Conservation (phyloP, 2,113 vertebrate species). For the Galbula dea region DNA sequence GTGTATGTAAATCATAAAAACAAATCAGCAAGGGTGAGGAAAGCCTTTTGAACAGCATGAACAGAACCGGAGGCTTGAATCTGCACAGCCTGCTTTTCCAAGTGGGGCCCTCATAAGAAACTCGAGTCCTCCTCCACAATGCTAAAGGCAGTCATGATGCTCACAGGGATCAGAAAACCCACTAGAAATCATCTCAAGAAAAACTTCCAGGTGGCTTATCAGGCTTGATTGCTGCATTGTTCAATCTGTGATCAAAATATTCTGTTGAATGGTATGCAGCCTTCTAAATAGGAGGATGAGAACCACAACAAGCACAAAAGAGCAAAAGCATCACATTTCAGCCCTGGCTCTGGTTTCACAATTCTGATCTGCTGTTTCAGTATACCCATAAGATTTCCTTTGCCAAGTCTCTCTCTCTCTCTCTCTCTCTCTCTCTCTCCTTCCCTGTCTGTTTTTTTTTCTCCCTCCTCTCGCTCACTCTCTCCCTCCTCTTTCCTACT, state of each 20-base stretch:
- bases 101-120: constrained; percentile 76
- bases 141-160: constrained; percentile 79
- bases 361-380: constrained; percentile 74
- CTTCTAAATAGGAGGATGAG: constrained; percentile 61
- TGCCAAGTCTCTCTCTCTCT: constrained; percentile 68
- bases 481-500: constrained; percentile 55
- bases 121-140: constrained; percentile 81
- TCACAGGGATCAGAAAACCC: constrained; percentile 79
- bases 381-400: constrained; percentile 67
- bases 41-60: constrained; percentile 70
- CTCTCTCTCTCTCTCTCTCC: constrained; percentile 42
- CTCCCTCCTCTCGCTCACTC: constrained; percentile 27
- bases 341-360: constrained; percentile 75
- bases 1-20: constrained; percentile 80
- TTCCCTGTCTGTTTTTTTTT: constrained; percentile 38
- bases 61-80: constrained; percentile 72
- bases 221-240: constrained; percentile 72
- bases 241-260: constrained; percentile 68
- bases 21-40: constrained; percentile 76
- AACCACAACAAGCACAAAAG: constrained; percentile 69
- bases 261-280: constrained; percentile 65
- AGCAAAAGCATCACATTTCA: constrained; percentile 77
- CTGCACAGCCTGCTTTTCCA: constrained; percentile 76
- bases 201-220: constrained; percentile 75
- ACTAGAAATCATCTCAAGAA: constrained; percentile 74